Percentiles rank a stretch among this genome's conserved stretches.
Conservation (phyloP, 2,888 invertebrate genomes). For the Nemotelus pantherinus region DNA sequence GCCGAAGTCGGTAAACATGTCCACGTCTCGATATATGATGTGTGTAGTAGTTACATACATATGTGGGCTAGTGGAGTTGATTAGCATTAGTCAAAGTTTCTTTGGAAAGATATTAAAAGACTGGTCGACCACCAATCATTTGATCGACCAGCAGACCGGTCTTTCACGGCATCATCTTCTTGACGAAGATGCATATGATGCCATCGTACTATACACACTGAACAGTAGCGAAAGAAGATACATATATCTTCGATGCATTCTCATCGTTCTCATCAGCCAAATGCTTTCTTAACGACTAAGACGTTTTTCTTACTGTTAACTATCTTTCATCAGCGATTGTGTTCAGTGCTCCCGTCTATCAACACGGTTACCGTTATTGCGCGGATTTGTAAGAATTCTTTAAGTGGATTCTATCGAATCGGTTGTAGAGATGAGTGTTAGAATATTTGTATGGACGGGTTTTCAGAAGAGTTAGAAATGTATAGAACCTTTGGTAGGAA, state of each 20-base stretch:
- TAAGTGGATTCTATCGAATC: not conserved
- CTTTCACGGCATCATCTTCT: too few relatives aligned
- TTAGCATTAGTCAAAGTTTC: slow-evolving; percentile 14
- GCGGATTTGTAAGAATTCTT: slow-evolving; percentile 9
- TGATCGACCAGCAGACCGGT: too few relatives aligned
- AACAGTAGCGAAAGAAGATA: not conserved
- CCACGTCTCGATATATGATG: too few relatives aligned
- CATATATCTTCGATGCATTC: not conserved
- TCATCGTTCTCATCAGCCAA: not conserved
- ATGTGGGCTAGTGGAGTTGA: slow-evolving; percentile 5
- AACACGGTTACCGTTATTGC: not conserved
- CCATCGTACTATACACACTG: too few relatives aligned
- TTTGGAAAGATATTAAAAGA: not conserved
- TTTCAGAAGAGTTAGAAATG: too few relatives aligned
- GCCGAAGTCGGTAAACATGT: not conserved
- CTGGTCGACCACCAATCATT: too few relatives aligned
- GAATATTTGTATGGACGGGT: too few relatives aligned
- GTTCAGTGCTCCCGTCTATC: not conserved
- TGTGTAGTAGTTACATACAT: not conserved
- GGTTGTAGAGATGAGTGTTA: too few relatives aligned
- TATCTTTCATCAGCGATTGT: not conserved
- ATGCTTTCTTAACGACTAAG: not conserved
- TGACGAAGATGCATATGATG: too few relatives aligned
- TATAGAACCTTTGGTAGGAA: too few relatives aligned
- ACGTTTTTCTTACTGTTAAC: not conserved